Conservation (phyloP, 2,888 invertebrate species). For the Apamea crenata region DNA sequence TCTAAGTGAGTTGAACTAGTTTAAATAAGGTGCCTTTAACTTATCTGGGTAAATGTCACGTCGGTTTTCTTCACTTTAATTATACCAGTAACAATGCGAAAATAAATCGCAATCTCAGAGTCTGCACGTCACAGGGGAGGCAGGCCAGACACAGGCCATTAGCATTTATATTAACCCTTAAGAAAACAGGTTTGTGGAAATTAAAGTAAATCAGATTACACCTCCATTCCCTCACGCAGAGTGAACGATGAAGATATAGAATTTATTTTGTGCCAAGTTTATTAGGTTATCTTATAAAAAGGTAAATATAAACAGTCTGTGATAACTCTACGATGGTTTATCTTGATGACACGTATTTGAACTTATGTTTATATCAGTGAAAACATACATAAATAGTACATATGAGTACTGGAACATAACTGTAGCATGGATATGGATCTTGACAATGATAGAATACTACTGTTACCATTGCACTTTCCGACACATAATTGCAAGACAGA, state of each 20-base stretch:
- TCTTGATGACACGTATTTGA: slow-evolving; percentile 24
- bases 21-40: slow-evolving; percentile 19
- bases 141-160: slow-evolving; percentile 74
- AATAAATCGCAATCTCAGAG: slow-evolving; percentile 58
- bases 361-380: background rate
- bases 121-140: slow-evolving; percentile 33
- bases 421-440: background rate
- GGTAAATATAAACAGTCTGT: slow-evolving; percentile 15
- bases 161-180: slow-evolving; percentile 87
- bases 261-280: slow-evolving; percentile 35
- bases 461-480: slow-evolving; percentile 4
- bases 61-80: slow-evolving; percentile 38
- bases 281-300: slow-evolving; percentile 43
- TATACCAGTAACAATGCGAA: slow-evolving; percentile 48
- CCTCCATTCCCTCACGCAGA: slow-evolving; percentile 65
- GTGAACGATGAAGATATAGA: slow-evolving; percentile 30
- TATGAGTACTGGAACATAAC: background rate
- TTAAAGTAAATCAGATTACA: slow-evolving; percentile 80
- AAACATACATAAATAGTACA: background rate
- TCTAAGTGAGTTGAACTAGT: slow-evolving; percentile 7
- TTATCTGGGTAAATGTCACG: slow-evolving; percentile 3
- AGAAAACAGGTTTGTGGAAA: slow-evolving; percentile 80
- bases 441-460: slow-evolving; percentile 22
- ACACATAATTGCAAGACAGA: background rate
- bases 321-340: slow-evolving; percentile 10